Evolutionary conservation across 2,113 vertebrate genomes (phyloP).

Genomic region (Sceloporus tristichus): DNA sequence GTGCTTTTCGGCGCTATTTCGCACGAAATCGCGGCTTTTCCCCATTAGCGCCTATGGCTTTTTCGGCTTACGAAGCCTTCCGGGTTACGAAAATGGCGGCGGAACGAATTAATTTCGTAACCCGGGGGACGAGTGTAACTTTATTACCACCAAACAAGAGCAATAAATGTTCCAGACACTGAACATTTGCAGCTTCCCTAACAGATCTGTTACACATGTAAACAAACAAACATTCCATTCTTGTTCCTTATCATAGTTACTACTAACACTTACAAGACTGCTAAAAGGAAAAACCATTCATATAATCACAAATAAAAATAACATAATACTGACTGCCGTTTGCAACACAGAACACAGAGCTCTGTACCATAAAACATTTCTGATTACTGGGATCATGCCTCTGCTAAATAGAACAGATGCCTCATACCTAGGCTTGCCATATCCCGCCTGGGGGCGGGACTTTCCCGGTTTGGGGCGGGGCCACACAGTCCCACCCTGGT

Average conservation of each 20-base stretch:
- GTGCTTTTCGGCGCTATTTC: too few species aligned
- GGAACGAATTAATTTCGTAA: too few species aligned
- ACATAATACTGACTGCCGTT: background rate
- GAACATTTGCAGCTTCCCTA: background rate
- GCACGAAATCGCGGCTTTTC: too few species aligned
- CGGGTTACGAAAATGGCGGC: too few species aligned
- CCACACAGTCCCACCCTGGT: too few species aligned
- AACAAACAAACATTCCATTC: too few species aligned
- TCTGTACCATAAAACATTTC: background rate
- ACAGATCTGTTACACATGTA: background rate
- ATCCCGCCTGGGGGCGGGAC: too few species aligned
- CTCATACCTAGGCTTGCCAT: too few species aligned
- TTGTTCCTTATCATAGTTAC: background rate
- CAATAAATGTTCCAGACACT: background rate
- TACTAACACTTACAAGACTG: background rate
- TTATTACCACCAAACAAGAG: background rate
- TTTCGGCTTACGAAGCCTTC: too few species aligned
- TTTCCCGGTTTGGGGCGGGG: too few species aligned
- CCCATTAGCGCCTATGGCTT: too few species aligned
- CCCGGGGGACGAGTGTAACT: too few species aligned
- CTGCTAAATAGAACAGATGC: background rate
- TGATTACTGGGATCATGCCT: background rate
- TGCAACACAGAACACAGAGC: background rate
- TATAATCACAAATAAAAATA: background rate
- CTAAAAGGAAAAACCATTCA: background rate